Evolutionary conservation across 2,888 invertebrate species (phyloP), one percentile per base, ranked within the genome.

Genomic region (Apoda limacodes): DNA sequence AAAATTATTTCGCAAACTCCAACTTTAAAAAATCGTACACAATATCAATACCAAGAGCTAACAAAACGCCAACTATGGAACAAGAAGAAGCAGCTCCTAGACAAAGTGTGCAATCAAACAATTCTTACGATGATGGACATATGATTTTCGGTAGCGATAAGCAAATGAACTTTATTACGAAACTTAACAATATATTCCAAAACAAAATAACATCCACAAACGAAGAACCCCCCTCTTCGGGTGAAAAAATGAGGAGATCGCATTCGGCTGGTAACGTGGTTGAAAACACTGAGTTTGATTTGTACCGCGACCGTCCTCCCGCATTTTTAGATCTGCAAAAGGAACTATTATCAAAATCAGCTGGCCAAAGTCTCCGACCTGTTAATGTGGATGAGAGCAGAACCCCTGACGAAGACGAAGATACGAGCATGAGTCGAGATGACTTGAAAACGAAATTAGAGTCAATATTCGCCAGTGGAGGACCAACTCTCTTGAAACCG

Each of bases 381-480:
- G 49, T 66, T 0, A 55, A 52, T 13, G 34, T 22, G 12, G 62
- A 62, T 28, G 48, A 51, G 9, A 45, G 7, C 9, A 30, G 36
- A 2, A 45, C 48, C n/a, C 25, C 47, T 5, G 51, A 55, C 13
- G 58, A 53, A 13, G 55, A 45, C 9, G 60, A 66, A 46, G 66
- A 70, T 9, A 33, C 35, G 2, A 59, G 59, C 29, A 45, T 81
- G 45, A 70, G 60, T 33, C 65, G 65, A 52, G 53, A 59, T 39
- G 75, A 71, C 40, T 60, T 82, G 17, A 82, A 74, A 38, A 61
- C 60, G 2, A 80, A 75, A 50, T 50, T 82, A 34, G 78, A 78
- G 40, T 57, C 46, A 25, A 68, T 82, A 42, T 76, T 72, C 30
- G 67, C 71, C 2, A 33, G 58, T 3, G 72, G 71, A 15, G 78